These are phyloP conservation scores for Rhyacophila brunnea DNA, from an alignment of 1,140 invertebrate species.

Conservation along the genomic window DNA sequence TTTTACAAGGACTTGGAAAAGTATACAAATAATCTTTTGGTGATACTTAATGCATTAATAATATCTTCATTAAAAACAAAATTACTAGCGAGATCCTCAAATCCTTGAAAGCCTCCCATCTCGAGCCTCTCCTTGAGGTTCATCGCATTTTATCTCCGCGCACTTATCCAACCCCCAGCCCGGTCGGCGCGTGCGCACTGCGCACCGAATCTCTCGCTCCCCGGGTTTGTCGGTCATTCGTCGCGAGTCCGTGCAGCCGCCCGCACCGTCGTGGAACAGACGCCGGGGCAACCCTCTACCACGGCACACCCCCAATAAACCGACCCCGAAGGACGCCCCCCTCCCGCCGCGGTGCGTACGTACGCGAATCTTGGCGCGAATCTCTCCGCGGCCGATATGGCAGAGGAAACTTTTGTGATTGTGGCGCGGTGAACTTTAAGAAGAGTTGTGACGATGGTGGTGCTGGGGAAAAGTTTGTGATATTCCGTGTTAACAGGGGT, in stretches of 20 bases:
- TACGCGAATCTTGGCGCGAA: neutral
- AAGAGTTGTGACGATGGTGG: neutral
- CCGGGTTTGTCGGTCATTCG: slow-evolving; percentile 32
- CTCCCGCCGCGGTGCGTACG: slow-evolving; percentile 5
- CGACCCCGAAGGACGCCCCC: neutral
- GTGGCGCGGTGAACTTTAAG: slow-evolving; percentile 4
- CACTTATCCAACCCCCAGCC: too few relatives aligned
- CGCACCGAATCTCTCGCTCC: slow-evolving; percentile 14
- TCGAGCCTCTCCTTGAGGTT: too few relatives aligned
- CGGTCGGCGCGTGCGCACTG: slow-evolving; percentile 20
- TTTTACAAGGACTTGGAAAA: too few relatives aligned
- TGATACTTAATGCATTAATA: too few relatives aligned
- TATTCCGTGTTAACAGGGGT: neutral
- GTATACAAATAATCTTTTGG: too few relatives aligned
- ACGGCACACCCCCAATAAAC: neutral
- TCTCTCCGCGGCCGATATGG: too few relatives aligned
- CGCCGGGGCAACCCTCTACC: slow-evolving; percentile 6
- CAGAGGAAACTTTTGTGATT: slow-evolving; percentile 6
- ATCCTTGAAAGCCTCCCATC: too few relatives aligned
- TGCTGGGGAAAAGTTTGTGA: slow-evolving; percentile 2
- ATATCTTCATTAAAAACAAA: too few relatives aligned
- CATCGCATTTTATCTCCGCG: too few relatives aligned
- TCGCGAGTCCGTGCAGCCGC: slow-evolving; percentile 29
- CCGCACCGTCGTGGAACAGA: slow-evolving; percentile 19
- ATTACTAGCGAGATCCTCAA: too few relatives aligned